Percentiles rank a stretch among this genome's conserved stretches.
Evolutionary conservation across 1,140 invertebrate species (phyloP).

Genomic region (Drosophila sp.): DNA sequence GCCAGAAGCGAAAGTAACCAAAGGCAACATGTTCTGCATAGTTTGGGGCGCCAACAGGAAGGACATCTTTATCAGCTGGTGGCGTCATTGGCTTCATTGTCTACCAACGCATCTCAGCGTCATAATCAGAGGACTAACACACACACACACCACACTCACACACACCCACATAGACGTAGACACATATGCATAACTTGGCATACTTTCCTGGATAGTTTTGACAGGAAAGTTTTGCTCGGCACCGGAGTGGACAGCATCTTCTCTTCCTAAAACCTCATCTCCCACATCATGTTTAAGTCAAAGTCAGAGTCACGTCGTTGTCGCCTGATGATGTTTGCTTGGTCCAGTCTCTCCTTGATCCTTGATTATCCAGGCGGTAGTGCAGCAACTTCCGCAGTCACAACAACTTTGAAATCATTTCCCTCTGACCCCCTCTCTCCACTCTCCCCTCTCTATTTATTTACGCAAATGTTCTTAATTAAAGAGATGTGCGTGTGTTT

Average conservation of each 20-base stretch:
- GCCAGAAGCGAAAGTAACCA: slow-evolving; percentile 68
- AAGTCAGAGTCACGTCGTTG: slow-evolving; percentile 57
- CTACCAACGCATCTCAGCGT: slow-evolving; percentile 38
- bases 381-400: slow-evolving; percentile 15
- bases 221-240: slow-evolving; percentile 55
- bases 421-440: background rate
- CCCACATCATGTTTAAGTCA: slow-evolving; percentile 40
- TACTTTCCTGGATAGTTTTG: slow-evolving; percentile 74
- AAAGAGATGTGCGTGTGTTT: slow-evolving; percentile 24
- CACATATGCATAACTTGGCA: slow-evolving; percentile 64
- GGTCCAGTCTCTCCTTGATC: slow-evolving; percentile 51
- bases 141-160: slow-evolving; percentile 7
- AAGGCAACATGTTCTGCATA: slow-evolving; percentile 63
- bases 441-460: background rate
- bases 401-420: slow-evolving; percentile 12
- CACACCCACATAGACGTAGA: slow-evolving; percentile 20
- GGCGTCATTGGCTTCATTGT: slow-evolving; percentile 49
- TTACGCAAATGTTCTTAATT: slow-evolving; percentile 47
- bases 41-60: slow-evolving; percentile 62
- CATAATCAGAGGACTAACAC: slow-evolving; percentile 41
- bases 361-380: slow-evolving; percentile 55
- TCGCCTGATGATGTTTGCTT: slow-evolving; percentile 63
- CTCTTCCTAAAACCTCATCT: too few species aligned
- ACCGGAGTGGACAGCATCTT: background rate
- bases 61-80: slow-evolving; percentile 75